Percentiles rank a stretch among this genome's conserved stretches.
phyloP scores from a whole-genome alignment of 23 tunicate genomes.

The Styela clava region DNA sequence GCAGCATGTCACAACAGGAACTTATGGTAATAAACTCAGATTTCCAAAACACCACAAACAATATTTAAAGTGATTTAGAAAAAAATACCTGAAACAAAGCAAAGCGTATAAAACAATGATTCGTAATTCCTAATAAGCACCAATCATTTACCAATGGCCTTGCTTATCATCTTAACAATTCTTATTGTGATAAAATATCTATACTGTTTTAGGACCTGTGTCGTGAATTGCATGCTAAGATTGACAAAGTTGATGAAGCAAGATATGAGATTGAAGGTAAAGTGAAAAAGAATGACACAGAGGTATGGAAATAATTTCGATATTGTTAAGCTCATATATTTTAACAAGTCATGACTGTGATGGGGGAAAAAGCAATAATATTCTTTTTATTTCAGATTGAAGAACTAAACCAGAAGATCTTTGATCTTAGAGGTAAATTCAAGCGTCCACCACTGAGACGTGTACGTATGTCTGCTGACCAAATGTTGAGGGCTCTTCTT shows the following conservation, averaged over 20 bases:
- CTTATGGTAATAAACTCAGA: slow-evolving; percentile 59
- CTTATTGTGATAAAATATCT: too few relatives aligned
- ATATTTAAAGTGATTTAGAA: too few relatives aligned
- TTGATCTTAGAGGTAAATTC: slow-evolving; percentile 97
- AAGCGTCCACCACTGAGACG: slow-evolving; percentile 96
- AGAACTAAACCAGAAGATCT: slow-evolving; percentile 90
- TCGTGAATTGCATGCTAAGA: slow-evolving; percentile 88
- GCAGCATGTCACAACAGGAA: slow-evolving; percentile 68
- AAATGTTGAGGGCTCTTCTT: slow-evolving; percentile 91
- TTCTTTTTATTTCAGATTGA: slow-evolving; percentile 45
- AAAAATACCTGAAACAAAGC: too few relatives aligned
- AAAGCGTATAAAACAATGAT: too few relatives aligned
- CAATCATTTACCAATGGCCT: too few relatives aligned
- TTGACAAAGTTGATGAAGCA: slow-evolving; percentile 88
- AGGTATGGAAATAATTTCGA: slow-evolving; percentile 33
- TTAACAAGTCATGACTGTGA: neutral
- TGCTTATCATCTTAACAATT: too few relatives aligned
- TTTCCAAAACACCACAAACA: too few relatives aligned
- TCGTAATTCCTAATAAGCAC: too few relatives aligned
- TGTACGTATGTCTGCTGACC: slow-evolving; percentile 96
- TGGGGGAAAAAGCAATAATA: neutral
- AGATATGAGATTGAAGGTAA: slow-evolving; percentile 76
- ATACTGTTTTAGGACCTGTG: slow-evolving; percentile 71
- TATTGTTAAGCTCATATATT: too few relatives aligned
- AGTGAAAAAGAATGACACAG: slow-evolving; percentile 92